Evolutionary conservation across 2,888 invertebrate species (phyloP), one percentile per base, ranked within the genome.

Genomic region (Barypeithes pellucidus): DNA sequence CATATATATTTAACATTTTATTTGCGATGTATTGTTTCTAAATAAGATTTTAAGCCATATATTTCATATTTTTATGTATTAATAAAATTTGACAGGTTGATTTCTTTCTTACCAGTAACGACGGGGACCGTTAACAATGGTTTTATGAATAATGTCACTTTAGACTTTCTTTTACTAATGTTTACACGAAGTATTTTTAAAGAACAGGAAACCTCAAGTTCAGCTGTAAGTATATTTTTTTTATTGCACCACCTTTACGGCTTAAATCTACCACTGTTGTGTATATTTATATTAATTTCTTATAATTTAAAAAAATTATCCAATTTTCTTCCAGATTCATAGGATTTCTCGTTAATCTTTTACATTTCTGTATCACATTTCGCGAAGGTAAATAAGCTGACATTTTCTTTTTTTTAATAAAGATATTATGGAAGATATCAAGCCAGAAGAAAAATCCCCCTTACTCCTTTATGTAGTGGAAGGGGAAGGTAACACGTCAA

Each of bases 381-480:
- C n/a, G n/a, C n/a, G n/a, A n/a, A n/a, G n/a, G n/a, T n/a, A n/a
- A n/a, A n/a, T n/a, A n/a, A n/a, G n/a, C n/a, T n/a, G n/a, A n/a
- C n/a, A n/a, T n/a, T n/a, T n/a, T n/a, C n/a, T 29, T 29, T 29
- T 29, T 29, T 29, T 29, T 8, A 29, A 11, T 57, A 12, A 33
- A 57, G 54, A 9, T 33, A 57, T 33, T 24, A 75, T 73, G 73
- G 76, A 68, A 18, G 50, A 73, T 33, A 11, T 39, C 2, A 73
- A 59, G 50, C 20, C 78, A 5, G 85, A 85, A 76, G 86, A 86
- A 79, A 82, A 83, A 67, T 83, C 83, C 60, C 86, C 86, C 0
- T 75, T 86, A 45, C 77, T 86, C n/a, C 80, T 85, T 54, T 78
- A 85, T 29, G 81, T 85, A 66, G 77, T 84, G 45, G 84, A 85